Evolutionary conservation across 2,888 invertebrate genomes (phyloP), one percentile per base, ranked within the genome.

Genomic region (Chymomyza procnemis): DNA sequence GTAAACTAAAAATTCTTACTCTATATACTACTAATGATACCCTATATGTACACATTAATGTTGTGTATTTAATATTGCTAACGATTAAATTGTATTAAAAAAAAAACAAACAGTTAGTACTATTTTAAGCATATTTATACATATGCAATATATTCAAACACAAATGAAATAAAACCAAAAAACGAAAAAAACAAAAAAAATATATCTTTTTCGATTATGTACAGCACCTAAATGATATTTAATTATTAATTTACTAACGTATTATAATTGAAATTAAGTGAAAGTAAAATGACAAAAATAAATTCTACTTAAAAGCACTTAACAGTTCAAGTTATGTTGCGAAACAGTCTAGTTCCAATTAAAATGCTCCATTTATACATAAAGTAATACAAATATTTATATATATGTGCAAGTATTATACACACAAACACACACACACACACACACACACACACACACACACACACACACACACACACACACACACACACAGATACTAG

Each of bases 361-460:
- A 12, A 72, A 48, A 76, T 16, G 62, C 66, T 59, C 71, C 59
- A 61, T 52, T 54, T 71, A 71, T 60, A 61, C 54, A 16, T 54
- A 54, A 41, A 26, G 26, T 26, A 26, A 41, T 41, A 30, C 69
- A 30, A 58, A 56, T 69, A n/a, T n/a, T n/a, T 60, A 75, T 69
- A 70, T 69, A 59, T 66, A 67, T 81, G 80, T 80, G 80, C 82
- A 80, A 80, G 80, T 80, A 80, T 80, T 80, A 80, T 71, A 79
- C 71, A 80, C 73, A 69, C 69, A 66, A 54, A 64, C 76, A 76
- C 76, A 78, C 74, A 65, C 59, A 69, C 26, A 64, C 26, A 74
- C 58, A 76, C 66, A 66, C 30, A 69, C 30, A 41, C 57, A 61
- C 16, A 69, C 14, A 12, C 54, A 16, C 4, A 18, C 18, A n/a